Evolutionary conservation across 2,888 invertebrate species (phyloP).

Genomic region (Andrena fulva): DNA sequence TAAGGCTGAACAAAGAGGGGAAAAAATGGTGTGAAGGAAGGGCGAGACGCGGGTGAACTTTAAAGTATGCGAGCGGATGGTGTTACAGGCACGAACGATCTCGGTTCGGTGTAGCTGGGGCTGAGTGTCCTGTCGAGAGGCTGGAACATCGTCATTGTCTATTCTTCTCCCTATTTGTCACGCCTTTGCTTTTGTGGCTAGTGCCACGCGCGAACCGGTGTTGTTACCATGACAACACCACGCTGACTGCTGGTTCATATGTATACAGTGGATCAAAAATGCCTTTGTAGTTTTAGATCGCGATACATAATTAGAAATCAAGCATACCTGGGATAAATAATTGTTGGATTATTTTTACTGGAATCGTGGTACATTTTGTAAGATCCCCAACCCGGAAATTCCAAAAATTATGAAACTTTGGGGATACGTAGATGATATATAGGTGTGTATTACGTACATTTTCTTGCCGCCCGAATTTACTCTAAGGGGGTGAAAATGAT

Average conservation of each 20-base stretch:
- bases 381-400: too few species aligned
- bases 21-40: slow-evolving; percentile 33
- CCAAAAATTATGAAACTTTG: too few species aligned
- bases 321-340: not conserved
- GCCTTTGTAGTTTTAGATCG: not conserved
- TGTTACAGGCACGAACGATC: slow-evolving; percentile 65
- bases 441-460: too few species aligned
- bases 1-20: not conserved
- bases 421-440: too few species aligned
- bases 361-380: not conserved
- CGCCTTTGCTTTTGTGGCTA: slow-evolving; percentile 74
- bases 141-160: slow-evolving; percentile 79
- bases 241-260: slow-evolving; percentile 36
- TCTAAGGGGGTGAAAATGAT: too few species aligned
- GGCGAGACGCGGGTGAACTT: slow-evolving; percentile 52
- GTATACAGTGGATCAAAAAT: slow-evolving; percentile 42
- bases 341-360: not conserved
- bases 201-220: slow-evolving; percentile 67
- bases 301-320: not conserved
- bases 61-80: slow-evolving; percentile 57
- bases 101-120: slow-evolving; percentile 56
- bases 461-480: too few species aligned
- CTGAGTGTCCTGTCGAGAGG: slow-evolving; percentile 63
- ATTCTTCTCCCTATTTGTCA: slow-evolving; percentile 80
- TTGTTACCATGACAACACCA: slow-evolving; percentile 77